Conservation (phyloP, 1,140 invertebrate species). For the Drosophila prosaltans region DNA sequence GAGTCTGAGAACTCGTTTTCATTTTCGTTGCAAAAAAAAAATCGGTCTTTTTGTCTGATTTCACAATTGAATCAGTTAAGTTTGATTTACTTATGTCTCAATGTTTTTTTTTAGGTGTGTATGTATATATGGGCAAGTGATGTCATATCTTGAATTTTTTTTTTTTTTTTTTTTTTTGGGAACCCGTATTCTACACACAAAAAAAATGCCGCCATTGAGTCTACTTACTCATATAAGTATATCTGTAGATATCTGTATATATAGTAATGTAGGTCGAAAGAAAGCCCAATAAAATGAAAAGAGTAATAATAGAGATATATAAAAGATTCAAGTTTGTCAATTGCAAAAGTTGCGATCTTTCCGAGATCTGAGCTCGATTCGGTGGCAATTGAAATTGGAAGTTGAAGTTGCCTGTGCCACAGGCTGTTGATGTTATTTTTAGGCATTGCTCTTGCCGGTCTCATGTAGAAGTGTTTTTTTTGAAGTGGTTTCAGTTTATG, state of each 20-base stretch:
- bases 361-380: conserved; percentile 34
- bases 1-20: not conserved
- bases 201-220: conserved; percentile 46
- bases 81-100: conserved; percentile 57
- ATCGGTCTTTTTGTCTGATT: conserved; percentile 7
- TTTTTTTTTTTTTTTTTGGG: not conserved
- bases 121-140: conserved; percentile 36
- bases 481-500: conserved; percentile 38
- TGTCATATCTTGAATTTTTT: conserved; percentile 50
- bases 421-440: conserved; percentile 59
- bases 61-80: conserved; percentile 42
- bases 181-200: conserved; percentile 39
- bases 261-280: conserved; percentile 57
- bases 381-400: conserved; percentile 42
- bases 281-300: conserved; percentile 10
- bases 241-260: not conserved
- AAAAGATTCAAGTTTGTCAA: conserved; percentile 56
- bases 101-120: conserved; percentile 47
- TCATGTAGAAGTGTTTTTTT: conserved; percentile 46
- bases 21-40: not conserved
- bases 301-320: conserved; percentile 24
- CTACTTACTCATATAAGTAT: conserved; percentile 37
- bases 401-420: conserved; percentile 48
- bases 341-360: conserved; percentile 49
- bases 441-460: conserved; percentile 45